A percentile compares a stretch with the other conserved stretches of the same genome.
These are phyloP conservation scores for Eumaeus atala DNA, from an alignment of 1,140 invertebrate species.

Conservation along the genomic window DNA sequence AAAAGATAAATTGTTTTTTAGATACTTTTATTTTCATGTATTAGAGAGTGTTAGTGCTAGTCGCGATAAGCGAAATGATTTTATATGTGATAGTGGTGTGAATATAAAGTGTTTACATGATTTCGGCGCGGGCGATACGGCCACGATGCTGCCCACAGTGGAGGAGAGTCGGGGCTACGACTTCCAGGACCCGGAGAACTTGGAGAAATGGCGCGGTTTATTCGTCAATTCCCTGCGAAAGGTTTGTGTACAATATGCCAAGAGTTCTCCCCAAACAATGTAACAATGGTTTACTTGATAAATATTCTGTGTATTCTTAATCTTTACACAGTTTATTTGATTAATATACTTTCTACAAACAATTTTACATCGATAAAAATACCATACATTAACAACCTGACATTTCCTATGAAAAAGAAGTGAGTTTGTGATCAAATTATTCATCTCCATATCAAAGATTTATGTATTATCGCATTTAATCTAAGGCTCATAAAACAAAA, in stretches of 20 bases:
- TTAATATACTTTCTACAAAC: no score
- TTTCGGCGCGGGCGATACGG: slow-evolving; percentile 41
- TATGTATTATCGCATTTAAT: no score
- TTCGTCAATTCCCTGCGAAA: slow-evolving; percentile 87
- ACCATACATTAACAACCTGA: no score
- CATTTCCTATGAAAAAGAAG: no score
- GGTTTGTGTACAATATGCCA: slow-evolving; percentile 71
- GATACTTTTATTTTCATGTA: slow-evolving; percentile 26
- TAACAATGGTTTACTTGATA: not conserved
- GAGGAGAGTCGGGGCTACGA: slow-evolving; percentile 84
- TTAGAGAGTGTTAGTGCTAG: slow-evolving; percentile 23
- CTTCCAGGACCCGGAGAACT: slow-evolving; percentile 91
- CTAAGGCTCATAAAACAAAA: no score
- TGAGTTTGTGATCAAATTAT: no score
- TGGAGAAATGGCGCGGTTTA: slow-evolving; percentile 90
- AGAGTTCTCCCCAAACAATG: slow-evolving; percentile 32
- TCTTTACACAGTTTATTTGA: no score
- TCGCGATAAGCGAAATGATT: slow-evolving; percentile 44
- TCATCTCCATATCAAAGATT: no score
- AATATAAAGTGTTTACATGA: slow-evolving; percentile 63
- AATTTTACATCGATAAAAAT: no score
- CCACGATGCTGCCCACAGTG: slow-evolving; percentile 70
- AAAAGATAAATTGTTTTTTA: slow-evolving; percentile 23
- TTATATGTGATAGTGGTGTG: slow-evolving; percentile 43
- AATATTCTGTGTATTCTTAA: no score